Evolutionary conservation across 1,140 invertebrate species (phyloP).

Genomic region (Maconellicoccus hirsutus): DNA sequence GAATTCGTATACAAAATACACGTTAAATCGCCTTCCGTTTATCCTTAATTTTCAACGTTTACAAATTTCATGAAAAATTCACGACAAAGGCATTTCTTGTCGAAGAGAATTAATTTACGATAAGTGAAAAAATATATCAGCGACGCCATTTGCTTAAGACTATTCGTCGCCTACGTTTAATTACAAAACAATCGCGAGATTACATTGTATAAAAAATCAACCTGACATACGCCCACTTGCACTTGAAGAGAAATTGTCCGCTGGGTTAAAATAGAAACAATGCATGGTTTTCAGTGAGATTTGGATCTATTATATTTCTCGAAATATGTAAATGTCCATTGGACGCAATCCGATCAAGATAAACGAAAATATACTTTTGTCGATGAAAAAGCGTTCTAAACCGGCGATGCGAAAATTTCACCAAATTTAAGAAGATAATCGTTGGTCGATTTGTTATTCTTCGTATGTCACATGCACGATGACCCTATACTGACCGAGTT

Average conservation of each 20-base stretch:
- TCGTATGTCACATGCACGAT: neutral
- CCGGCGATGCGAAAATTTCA: too few relatives aligned
- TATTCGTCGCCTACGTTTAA: neutral
- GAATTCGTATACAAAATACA: neutral
- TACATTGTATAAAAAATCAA: neutral
- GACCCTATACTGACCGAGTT: constrained; percentile 6
- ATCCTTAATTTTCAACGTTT: neutral
- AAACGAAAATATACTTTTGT: neutral
- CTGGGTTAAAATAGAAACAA: neutral
- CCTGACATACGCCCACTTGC: neutral
- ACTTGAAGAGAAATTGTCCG: neutral
- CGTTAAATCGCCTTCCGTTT: neutral
- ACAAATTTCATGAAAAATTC: neutral
- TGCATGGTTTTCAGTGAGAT: neutral
- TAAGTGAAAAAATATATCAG: too few relatives aligned
- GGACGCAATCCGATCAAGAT: neutral
- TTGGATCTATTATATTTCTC: neutral
- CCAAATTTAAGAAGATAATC: too few relatives aligned
- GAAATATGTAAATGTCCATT: neutral
- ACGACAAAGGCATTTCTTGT: neutral
- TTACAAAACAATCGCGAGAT: neutral
- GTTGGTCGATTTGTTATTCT: neutral
- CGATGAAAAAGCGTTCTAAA: too few relatives aligned
- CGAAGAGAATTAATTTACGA: neutral
- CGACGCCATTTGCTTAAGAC: neutral